Evolutionary conservation across 2,113 vertebrate genomes (phyloP).

Genomic region (Benthochromis sp.): DNA sequence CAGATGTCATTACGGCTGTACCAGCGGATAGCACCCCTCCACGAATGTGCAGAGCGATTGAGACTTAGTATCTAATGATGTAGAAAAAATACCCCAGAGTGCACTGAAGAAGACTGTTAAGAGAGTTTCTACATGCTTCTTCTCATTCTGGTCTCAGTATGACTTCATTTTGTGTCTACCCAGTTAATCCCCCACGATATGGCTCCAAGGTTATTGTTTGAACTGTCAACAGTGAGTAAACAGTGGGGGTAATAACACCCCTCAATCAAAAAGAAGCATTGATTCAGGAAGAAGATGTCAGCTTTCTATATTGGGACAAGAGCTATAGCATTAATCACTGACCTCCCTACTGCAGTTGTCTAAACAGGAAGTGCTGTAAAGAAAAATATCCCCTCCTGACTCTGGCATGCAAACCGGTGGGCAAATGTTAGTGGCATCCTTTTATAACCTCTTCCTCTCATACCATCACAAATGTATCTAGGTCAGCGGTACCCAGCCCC

Average conservation of each 20-base stretch:
- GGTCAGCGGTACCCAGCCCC: background rate
- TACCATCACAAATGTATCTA: background rate
- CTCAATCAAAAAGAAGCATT: background rate
- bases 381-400: background rate
- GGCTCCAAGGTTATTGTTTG: background rate
- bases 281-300: background rate
- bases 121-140: slow-evolving; percentile 3
- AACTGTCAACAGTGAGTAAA: background rate
- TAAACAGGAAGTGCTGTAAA: background rate
- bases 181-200: background rate
- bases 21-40: slow-evolving; percentile 1
- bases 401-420: background rate
- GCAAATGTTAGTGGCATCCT: background rate
- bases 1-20: slow-evolving; percentile 49
- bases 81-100: slow-evolving; percentile 30
- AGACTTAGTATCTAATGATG: slow-evolving; percentile 50
- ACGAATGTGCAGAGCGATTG: slow-evolving; percentile 1
- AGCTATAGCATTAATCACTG: background rate
- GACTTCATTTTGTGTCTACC: slow-evolving; percentile 13
- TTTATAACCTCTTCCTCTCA: background rate
- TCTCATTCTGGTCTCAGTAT: slow-evolving; percentile 2
- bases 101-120: slow-evolving; percentile 8
- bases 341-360: background rate
- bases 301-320: background rate
- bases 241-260: background rate